These are phyloP conservation scores for Hesperia comma DNA, from an alignment of 2,888 invertebrate species.

Conservation along the genomic window DNA sequence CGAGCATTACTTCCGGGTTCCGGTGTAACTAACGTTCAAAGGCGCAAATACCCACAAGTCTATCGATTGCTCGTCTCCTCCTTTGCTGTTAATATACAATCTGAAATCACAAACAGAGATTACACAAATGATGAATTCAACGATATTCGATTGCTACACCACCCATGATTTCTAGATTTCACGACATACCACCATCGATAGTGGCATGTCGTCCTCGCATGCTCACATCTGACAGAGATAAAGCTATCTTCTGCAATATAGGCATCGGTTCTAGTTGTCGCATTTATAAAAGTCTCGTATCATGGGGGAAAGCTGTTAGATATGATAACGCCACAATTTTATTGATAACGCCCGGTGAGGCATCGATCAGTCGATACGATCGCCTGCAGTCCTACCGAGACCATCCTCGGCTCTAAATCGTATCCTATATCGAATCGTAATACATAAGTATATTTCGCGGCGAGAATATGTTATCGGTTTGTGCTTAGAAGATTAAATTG, in stretches of 20 bases:
- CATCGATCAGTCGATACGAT: conserved; percentile 80
- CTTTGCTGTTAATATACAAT: too few species aligned
- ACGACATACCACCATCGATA: conserved; percentile 47
- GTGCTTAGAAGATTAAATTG: conserved; percentile 47
- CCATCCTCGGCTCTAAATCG: conserved; percentile 49
- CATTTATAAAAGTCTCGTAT: conserved; percentile 78
- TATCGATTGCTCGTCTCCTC: too few species aligned
- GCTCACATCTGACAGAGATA: conserved; percentile 69
- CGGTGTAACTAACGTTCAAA: too few species aligned
- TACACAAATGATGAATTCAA: conserved; percentile 36
- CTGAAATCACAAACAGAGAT: too few species aligned
- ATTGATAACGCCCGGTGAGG: conserved; percentile 76
- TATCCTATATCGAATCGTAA: conserved; percentile 41
- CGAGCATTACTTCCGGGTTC: too few species aligned
- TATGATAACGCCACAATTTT: conserved; percentile 81
- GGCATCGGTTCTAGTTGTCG: conserved; percentile 59
- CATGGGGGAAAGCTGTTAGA: conserved; percentile 80
- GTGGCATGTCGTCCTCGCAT: conserved; percentile 52
- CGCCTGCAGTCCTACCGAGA: conserved; percentile 57
- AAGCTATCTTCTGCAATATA: conserved; percentile 64
- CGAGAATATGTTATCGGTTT: conserved; percentile 52
- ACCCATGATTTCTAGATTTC: conserved; percentile 65
- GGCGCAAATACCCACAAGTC: too few species aligned
- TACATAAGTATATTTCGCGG: conserved; percentile 9
- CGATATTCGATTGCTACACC: conserved; percentile 47